phyloP scores from a whole-genome alignment of 2,113 vertebrate genomes.

The Python bivittatus region DNA sequence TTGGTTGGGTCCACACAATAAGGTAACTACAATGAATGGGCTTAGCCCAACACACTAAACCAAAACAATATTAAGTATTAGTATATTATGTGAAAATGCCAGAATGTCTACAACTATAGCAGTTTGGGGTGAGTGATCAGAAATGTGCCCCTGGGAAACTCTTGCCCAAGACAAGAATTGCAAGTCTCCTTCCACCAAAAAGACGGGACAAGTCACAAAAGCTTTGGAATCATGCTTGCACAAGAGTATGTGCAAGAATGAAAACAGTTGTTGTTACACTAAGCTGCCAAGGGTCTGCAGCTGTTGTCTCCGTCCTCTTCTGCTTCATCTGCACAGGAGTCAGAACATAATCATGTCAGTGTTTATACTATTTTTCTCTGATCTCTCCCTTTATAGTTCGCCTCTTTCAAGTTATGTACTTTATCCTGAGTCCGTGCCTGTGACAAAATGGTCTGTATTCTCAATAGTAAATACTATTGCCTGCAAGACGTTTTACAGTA shows the following conservation, averaged over 20 bases:
- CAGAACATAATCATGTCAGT: background rate
- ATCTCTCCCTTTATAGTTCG: background rate
- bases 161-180: background rate
- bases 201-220: background rate
- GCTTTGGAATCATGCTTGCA: background rate
- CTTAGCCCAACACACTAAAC: background rate
- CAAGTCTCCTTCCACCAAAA: background rate
- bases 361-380: background rate
- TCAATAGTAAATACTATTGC: background rate
- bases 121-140: background rate
- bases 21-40: background rate
- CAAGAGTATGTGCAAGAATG: background rate
- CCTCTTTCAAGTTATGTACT: background rate
- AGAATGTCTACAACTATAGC: background rate
- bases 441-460: background rate
- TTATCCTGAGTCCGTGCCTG: background rate
- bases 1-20: background rate
- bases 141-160: background rate
- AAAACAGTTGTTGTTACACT: background rate
- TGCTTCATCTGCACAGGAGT: background rate
- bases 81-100: background rate
- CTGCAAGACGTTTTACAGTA: background rate
- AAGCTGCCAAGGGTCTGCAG: background rate
- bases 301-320: background rate
- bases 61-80: background rate